Percentiles rank a stretch among this genome's conserved stretches.
Conservation (phyloP, 2,888 invertebrate genomes). For the Andrena minutula region DNA sequence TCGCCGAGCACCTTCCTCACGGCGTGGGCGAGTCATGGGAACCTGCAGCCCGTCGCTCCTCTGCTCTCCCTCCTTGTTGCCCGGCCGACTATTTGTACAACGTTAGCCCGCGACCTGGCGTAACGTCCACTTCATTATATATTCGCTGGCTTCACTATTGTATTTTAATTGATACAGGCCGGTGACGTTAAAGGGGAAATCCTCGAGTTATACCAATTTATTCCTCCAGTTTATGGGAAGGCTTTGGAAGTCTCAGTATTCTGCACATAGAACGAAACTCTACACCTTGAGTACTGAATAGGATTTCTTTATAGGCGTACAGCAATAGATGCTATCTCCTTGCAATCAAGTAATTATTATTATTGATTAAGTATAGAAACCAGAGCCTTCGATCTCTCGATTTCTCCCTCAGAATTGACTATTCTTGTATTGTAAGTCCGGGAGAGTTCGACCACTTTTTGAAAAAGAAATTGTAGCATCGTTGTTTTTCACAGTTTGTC, state of each 20-base stretch:
- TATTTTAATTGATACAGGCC: conserved; percentile 52
- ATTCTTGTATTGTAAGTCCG: no score
- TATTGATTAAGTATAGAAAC: neutral
- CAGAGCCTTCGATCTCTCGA: neutral
- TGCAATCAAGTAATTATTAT: neutral
- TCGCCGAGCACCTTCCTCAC: conserved; percentile 78
- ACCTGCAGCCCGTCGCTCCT: conserved; percentile 68
- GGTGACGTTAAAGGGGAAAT: neutral
- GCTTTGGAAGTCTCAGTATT: neutral
- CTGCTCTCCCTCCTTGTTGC: conserved; percentile 57
- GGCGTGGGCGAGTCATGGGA: conserved; percentile 80
- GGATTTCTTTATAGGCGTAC: neutral
- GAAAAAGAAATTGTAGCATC: no score
- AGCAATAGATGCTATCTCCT: neutral
- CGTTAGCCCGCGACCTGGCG: conserved; percentile 47
- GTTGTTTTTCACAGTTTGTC: no score
- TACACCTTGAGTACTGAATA: neutral
- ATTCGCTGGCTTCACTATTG: conserved; percentile 51
- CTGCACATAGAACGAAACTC: neutral
- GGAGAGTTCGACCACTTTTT: no score
- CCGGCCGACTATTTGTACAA: conserved; percentile 59
- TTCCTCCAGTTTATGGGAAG: conserved; percentile 16
- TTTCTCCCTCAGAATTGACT: no score
- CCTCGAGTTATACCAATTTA: neutral
- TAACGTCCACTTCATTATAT: conserved; percentile 52